phyloP scores from a whole-genome alignment of 2,797 vertebrate genomes.

The Leptoclinus maculatus region DNA sequence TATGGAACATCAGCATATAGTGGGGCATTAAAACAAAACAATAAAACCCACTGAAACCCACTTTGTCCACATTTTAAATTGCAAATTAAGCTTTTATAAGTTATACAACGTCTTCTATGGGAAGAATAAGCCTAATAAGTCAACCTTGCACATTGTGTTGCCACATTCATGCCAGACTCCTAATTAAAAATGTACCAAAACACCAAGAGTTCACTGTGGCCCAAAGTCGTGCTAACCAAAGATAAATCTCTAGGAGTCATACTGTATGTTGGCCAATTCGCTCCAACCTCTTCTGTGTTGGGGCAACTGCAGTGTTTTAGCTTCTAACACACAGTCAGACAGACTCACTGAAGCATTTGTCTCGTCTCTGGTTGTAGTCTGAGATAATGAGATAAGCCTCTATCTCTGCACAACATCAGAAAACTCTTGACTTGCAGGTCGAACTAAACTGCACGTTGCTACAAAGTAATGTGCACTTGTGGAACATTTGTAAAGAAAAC shows the following conservation, averaged over 20 bases:
- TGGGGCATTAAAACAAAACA: not conserved
- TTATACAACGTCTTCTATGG: not conserved
- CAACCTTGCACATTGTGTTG: not conserved
- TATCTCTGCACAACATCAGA: not conserved
- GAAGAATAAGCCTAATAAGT: not conserved
- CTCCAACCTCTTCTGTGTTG: too few relatives aligned
- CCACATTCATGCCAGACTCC: slow-evolving; percentile 23
- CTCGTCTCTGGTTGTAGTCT: not conserved
- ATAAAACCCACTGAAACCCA: not conserved
- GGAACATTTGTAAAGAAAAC: not conserved
- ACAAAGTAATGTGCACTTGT: not conserved
- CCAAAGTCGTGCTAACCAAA: slow-evolving; percentile 8
- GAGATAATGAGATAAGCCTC: not conserved
- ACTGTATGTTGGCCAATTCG: not conserved
- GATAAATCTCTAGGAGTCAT: not conserved
- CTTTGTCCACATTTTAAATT: not conserved
- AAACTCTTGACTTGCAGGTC: not conserved
- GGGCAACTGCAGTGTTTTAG: not conserved
- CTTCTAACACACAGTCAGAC: not conserved
- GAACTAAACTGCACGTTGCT: not conserved
- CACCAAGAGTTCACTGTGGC: not conserved
- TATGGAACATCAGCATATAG: not conserved
- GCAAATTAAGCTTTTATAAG: not conserved
- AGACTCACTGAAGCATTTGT: not conserved
- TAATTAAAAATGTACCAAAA: slow-evolving; percentile 23